phyloP scores from a whole-genome alignment of 64 coral and sea anemone species.

The Acropora tenuis region DNA sequence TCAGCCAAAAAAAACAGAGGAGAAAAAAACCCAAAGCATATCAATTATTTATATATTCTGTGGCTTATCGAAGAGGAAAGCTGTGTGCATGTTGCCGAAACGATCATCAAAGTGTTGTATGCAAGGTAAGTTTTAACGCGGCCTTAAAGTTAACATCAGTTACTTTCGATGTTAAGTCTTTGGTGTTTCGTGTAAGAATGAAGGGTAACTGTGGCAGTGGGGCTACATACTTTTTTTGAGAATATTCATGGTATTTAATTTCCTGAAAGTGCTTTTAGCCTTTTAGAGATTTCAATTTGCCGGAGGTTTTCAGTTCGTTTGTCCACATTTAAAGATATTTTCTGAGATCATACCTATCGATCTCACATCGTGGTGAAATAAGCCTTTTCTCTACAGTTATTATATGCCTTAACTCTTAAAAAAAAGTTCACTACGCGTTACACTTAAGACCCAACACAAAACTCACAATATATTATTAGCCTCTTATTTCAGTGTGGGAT shows the following conservation, averaged over 20 bases:
- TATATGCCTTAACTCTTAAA: too few species aligned
- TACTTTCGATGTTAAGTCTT: too few species aligned
- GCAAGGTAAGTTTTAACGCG: neutral
- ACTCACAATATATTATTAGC: neutral
- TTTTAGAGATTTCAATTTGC: neutral
- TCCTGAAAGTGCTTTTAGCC: neutral
- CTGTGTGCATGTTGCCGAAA: neutral
- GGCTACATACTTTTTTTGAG: neutral
- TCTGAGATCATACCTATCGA: too few species aligned
- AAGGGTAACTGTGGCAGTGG: neutral
- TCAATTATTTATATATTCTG: constrained; percentile 43
- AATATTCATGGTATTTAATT: neutral
- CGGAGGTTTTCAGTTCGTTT: too few species aligned
- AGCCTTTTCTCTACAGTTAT: too few species aligned
- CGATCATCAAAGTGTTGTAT: neutral
- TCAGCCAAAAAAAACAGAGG: neutral
- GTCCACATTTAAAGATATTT: too few species aligned
- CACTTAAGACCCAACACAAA: neutral
- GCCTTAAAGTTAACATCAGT: neutral
- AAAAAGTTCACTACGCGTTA: neutral
- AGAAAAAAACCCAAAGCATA: neutral
- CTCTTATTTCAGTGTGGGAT: neutral
- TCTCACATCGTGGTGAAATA: too few species aligned
- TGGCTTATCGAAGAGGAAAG: neutral
- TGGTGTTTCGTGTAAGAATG: neutral